These are phyloP conservation scores for Alligator mississippiensis DNA, from an alignment of 2,113 vertebrate species.

Conservation along the genomic window DNA sequence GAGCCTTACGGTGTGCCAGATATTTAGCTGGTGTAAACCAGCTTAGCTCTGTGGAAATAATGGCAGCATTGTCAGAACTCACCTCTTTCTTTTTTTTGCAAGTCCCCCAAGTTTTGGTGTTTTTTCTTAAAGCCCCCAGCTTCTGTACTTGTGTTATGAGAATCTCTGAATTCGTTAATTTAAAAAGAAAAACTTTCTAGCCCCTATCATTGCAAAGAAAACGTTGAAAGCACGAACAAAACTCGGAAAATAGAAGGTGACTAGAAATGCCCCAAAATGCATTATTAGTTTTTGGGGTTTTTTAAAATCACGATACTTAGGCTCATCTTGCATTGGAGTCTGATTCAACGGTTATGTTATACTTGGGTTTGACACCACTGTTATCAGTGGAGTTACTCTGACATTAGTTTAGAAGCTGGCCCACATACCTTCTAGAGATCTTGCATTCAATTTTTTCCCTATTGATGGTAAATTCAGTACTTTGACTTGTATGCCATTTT, in stretches of 20 bases:
- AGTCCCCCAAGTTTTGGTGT: neutral
- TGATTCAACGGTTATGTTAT: neutral
- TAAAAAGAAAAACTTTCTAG: neutral
- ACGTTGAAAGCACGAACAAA: neutral
- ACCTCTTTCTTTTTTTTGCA: neutral
- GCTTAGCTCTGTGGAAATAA: neutral
- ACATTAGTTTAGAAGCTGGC: neutral
- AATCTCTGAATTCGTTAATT: neutral
- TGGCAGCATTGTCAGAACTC: neutral
- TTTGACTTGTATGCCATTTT: neutral
- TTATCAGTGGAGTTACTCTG: neutral
- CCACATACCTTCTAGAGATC: neutral
- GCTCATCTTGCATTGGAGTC: neutral
- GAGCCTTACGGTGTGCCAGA: neutral
- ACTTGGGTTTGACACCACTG: neutral
- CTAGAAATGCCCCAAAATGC: neutral
- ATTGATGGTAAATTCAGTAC: neutral
- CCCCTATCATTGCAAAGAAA: neutral
- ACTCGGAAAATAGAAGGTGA: neutral
- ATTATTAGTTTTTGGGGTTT: neutral
- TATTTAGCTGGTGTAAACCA: neutral
- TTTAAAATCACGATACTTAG: neutral
- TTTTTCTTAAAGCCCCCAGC: neutral
- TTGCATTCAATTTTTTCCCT: neutral
- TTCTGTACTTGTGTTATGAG: neutral